Evolutionary conservation across 2,888 invertebrate species (phyloP), one percentile per base, ranked within the genome.

Genomic region (Eucriotettix oculatus): DNA sequence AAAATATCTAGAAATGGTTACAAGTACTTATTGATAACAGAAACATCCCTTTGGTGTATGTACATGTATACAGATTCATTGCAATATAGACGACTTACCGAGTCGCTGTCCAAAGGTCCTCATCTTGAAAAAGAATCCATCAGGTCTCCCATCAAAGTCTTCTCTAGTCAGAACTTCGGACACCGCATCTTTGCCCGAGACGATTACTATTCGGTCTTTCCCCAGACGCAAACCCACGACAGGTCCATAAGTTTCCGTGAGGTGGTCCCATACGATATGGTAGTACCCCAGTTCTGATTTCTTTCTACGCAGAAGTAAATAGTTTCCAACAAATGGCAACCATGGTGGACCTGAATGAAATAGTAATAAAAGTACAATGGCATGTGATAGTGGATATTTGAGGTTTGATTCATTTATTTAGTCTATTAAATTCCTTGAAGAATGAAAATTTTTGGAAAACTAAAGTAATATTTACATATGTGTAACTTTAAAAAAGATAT

Each of bases 81-180:
- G n/a, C n/a, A n/a, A n/a, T n/a, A n/a, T n/a, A n/a, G n/a, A n/a
- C n/a, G n/a, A 70, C 69, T 70, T 70, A 85, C 87, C 87, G 65
- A 79, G 73, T 71, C 81, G 75, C 69, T 82, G 79, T 16, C 85
- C 85, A 63, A 84, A 81, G 41, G 85, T 79, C 60, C 87, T 76
- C 61, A 85, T 71, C 64, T 79, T 76, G 66, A 84, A 80, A 68
- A 86, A 84, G 68, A 85, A 87, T 42, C 81, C 85, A 65, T 84
- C 79, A 0, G 87, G 87, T 61, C 87, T 76, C 0, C 84, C 85
- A 67, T 84, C 83, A 66, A 86, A 85, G 62, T 83, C 83, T 16
- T 81, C 80, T 11, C 77, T 75, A 1, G 76, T 75, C 54, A 85
- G 76, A 10, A 82, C 79, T 68, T 83, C 80, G 54, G 78, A 78